Conservation (phyloP, 2,797 vertebrate species). For the Trichosurus vulpecula region DNA sequence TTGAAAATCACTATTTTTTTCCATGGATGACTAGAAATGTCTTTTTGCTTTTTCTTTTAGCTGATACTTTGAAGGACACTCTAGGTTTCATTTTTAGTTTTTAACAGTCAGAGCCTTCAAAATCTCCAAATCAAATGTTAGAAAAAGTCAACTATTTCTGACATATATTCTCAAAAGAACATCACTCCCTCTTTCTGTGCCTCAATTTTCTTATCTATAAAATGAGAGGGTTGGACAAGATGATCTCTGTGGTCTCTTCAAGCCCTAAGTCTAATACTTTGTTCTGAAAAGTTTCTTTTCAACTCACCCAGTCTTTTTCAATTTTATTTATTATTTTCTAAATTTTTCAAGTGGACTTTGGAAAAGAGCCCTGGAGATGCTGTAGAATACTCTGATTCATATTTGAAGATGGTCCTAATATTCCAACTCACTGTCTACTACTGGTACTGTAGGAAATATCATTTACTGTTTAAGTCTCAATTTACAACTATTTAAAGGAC, state of each 20-base stretch:
- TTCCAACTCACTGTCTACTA: neutral
- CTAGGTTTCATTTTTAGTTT: neutral
- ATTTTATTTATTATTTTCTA: neutral
- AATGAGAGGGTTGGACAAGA: neutral
- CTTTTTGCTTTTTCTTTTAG: neutral
- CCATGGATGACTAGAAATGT: slow-evolving; percentile 21
- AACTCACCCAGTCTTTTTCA: neutral
- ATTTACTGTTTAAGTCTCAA: neutral
- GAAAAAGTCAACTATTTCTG: neutral
- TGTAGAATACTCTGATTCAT: neutral
- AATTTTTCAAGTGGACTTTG: neutral
- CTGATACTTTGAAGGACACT: slow-evolving; percentile 15
- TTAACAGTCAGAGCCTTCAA: neutral
- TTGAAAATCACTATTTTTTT: slow-evolving; percentile 39
- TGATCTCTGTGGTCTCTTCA: neutral
- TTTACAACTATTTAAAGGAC: neutral
- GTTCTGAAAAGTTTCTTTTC: neutral
- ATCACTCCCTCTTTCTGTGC: neutral
- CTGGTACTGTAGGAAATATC: neutral
- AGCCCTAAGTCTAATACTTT: neutral
- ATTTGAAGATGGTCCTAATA: neutral
- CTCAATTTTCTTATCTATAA: neutral
- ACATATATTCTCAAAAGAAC: neutral
- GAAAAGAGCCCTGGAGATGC: neutral
- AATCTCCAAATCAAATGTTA: neutral